Percentiles rank a stretch among this genome's conserved stretches.
phyloP scores from a whole-genome alignment of 2,888 invertebrate genomes.

The Flexamia atlantica region DNA sequence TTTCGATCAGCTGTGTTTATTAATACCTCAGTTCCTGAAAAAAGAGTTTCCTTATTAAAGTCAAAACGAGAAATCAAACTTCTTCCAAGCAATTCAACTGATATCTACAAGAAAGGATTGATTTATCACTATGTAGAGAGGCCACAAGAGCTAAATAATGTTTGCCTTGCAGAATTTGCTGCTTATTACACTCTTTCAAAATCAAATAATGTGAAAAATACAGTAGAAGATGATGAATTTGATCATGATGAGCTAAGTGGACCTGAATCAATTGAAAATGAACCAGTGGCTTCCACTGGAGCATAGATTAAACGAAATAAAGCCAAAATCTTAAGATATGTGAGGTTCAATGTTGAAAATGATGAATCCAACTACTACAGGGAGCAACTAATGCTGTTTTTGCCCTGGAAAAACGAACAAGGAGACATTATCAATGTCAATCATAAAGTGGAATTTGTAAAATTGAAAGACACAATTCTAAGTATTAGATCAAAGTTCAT shows the following conservation, averaged over 20 bases:
- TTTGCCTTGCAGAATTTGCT: conserved; percentile 71
- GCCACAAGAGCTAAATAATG: conserved; percentile 69
- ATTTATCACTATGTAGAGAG: conserved; percentile 71
- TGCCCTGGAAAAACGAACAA: conserved; percentile 69
- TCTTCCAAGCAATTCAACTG: conserved; percentile 10
- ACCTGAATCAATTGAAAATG: background rate
- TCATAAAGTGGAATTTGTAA: conserved; percentile 38
- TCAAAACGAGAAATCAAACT: background rate
- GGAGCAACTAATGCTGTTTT: conserved; percentile 57
- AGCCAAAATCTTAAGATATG: conserved; percentile 55
- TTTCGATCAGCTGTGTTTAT: background rate
- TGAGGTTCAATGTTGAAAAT: conserved; percentile 26
- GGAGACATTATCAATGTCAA: conserved; percentile 64
- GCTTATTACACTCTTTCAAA: conserved; percentile 62
- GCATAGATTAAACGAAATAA: background rate
- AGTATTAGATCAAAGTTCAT: background rate
- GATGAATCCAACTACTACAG: conserved; percentile 60
- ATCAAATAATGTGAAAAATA: background rate
- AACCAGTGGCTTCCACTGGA: background rate
- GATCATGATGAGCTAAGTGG: background rate
- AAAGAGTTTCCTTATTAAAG: background rate
- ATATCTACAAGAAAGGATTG: conserved; percentile 64
- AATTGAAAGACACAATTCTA: conserved; percentile 21
- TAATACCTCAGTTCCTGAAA: background rate
- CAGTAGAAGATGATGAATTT: background rate